These are phyloP conservation scores for Pollenia amentaria DNA, from an alignment of 2,888 invertebrate genomes.

Conservation along the genomic window DNA sequence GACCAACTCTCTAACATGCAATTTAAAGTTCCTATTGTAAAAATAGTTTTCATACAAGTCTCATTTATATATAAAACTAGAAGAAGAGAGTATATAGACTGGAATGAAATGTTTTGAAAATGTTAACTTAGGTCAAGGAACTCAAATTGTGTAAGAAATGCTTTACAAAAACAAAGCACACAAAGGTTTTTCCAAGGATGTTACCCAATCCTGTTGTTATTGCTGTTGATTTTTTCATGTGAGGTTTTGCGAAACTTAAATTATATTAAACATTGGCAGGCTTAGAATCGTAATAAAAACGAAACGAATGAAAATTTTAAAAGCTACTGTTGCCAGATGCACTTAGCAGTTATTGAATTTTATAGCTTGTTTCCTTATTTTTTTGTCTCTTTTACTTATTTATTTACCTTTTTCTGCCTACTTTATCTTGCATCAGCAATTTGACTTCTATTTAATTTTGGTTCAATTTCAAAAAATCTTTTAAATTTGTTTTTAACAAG, in stretches of 20 bases:
- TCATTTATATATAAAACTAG: slow-evolving; percentile 7
- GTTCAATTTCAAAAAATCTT: slow-evolving; percentile 19
- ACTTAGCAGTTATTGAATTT: slow-evolving; percentile 69
- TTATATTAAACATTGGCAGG: slow-evolving; percentile 59
- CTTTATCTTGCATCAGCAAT: slow-evolving; percentile 28
- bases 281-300: slow-evolving; percentile 13
- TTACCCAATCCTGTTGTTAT: background rate
- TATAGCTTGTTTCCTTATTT: background rate
- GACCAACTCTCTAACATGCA: slow-evolving; percentile 22
- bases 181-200: background rate
- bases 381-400: slow-evolving; percentile 5
- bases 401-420: background rate
- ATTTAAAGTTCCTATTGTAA: slow-evolving; percentile 58
- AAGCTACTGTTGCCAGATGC: slow-evolving; percentile 64
- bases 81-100: slow-evolving; percentile 65
- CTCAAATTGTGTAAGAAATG: slow-evolving; percentile 61
- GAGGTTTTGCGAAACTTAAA: slow-evolving; percentile 38
- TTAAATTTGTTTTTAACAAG: slow-evolving; percentile 16
- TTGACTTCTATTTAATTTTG: slow-evolving; percentile 41
- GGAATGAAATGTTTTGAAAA: slow-evolving; percentile 73
- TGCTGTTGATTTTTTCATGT: background rate
- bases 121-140: slow-evolving; percentile 77
- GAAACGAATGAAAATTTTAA: slow-evolving; percentile 53
- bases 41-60: slow-evolving; percentile 48
- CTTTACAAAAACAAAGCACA: background rate